Evolutionary conservation across 2,888 invertebrate species (phyloP).

Genomic region (Drosophila colorata): DNA sequence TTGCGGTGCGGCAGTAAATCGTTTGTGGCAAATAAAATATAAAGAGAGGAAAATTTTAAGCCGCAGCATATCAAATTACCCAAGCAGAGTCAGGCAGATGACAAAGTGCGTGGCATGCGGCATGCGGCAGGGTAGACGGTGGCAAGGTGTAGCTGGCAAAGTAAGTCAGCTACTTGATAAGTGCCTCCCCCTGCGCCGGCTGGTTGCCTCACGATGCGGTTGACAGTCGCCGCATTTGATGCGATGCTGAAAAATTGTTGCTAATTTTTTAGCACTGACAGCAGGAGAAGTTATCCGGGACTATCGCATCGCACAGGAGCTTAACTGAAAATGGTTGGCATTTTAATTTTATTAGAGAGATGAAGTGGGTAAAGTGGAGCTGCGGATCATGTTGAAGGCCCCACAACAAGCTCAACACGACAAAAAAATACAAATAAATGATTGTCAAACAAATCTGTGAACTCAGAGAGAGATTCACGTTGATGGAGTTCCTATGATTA

Average conservation of each 20-base stretch:
- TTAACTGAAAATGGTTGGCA: conserved; percentile 72
- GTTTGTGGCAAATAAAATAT: conserved; percentile 75
- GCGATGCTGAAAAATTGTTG: conserved; percentile 77
- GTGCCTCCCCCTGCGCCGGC: conserved; percentile 39
- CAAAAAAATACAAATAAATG: conserved; percentile 34
- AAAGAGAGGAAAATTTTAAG: conserved; percentile 48
- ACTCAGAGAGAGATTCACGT: conserved; percentile 19
- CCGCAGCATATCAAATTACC: conserved; percentile 79
- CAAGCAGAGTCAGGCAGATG: conserved; percentile 50
- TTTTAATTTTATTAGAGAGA: conserved; percentile 72
- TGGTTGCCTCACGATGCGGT: conserved; percentile 60
- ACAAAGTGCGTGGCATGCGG: conserved; percentile 66
- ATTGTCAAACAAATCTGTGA: conserved; percentile 27
- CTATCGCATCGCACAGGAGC: conserved; percentile 55
- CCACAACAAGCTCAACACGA: conserved; percentile 39
- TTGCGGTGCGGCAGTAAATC: conserved; percentile 66
- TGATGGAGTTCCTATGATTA: conserved; percentile 1
- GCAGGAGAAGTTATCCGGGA: conserved; percentile 22
- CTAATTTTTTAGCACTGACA: conserved; percentile 72
- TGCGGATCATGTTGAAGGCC: conserved; percentile 22
- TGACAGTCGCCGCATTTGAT: conserved; percentile 74
- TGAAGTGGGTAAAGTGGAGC: conserved; percentile 37
- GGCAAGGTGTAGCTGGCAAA: conserved; percentile 74
- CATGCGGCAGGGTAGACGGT: conserved; percentile 35
- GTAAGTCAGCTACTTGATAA: conserved; percentile 69